phyloP scores from a whole-genome alignment of 1,140 invertebrate genomes.

The Drosophila albomicans region DNA sequence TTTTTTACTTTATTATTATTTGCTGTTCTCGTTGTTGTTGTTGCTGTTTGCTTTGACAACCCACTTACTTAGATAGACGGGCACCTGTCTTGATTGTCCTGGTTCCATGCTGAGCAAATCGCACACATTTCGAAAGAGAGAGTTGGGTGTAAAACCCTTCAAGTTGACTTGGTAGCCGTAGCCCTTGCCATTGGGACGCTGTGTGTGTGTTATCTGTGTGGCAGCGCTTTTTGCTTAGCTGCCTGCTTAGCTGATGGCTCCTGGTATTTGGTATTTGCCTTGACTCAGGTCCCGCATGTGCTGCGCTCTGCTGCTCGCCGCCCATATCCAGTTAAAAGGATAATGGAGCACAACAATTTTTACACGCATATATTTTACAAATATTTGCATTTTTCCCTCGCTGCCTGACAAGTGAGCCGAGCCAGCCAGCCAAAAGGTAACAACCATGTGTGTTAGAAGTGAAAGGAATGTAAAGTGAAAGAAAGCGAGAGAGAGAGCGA shows the following conservation, averaged over 20 bases:
- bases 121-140: slow-evolving; percentile 36
- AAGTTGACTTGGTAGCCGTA: slow-evolving; percentile 18
- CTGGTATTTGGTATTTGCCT: slow-evolving; percentile 76
- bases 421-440: slow-evolving; percentile 7
- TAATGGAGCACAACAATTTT: slow-evolving; percentile 83
- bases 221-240: slow-evolving; percentile 68
- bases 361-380: slow-evolving; percentile 83
- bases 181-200: slow-evolving; percentile 1
- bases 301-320: slow-evolving; percentile 13
- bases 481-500: not conserved
- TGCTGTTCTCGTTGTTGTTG: slow-evolving; percentile 38
- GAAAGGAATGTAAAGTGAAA: not conserved
- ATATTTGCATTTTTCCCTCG: slow-evolving; percentile 79
- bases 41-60: slow-evolving; percentile 77
- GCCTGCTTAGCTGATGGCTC: slow-evolving; percentile 73
- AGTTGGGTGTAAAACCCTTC: slow-evolving; percentile 30
- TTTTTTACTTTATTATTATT: slow-evolving; percentile 74
- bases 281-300: slow-evolving; percentile 52
- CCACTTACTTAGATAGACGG: slow-evolving; percentile 72
- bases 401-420: slow-evolving; percentile 66
- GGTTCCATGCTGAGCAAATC: slow-evolving; percentile 36
- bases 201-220: not conserved
- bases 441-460: slow-evolving; percentile 11
- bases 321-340: slow-evolving; percentile 81
- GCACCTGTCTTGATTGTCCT: slow-evolving; percentile 43